A percentile compares a stretch with the other conserved stretches of the same genome.
Conservation (phyloP, 1,140 invertebrate species). For the Drosophila bocki region DNA sequence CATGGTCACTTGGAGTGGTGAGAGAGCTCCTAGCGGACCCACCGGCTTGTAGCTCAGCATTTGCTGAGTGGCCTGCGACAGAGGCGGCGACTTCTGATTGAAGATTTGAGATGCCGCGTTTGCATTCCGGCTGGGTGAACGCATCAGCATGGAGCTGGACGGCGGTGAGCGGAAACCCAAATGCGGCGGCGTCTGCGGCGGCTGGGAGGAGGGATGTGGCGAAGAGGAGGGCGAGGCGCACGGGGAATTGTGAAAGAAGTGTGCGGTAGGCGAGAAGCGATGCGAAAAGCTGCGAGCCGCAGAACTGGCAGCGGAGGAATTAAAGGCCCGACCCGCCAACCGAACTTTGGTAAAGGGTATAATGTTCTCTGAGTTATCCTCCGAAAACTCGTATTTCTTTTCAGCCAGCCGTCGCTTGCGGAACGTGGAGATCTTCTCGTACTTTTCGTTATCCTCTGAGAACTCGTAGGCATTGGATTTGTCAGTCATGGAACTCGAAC, state of each 20-base stretch:
- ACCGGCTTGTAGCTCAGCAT: constrained; percentile 80
- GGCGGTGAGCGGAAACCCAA: constrained; percentile 85
- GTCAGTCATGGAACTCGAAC: constrained; percentile 65
- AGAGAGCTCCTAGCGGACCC: constrained; percentile 73
- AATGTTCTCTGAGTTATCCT: constrained; percentile 94
- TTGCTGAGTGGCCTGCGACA: constrained; percentile 80
- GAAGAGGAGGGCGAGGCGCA: constrained; percentile 82
- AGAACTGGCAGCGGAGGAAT: constrained; percentile 44
- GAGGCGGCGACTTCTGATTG: constrained; percentile 78
- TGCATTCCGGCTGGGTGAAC: constrained; percentile 72
- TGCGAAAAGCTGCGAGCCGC: constrained; percentile 58
- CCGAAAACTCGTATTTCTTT: constrained; percentile 96
- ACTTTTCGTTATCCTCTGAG: constrained; percentile 92
- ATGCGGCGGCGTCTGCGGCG: constrained; percentile 64
- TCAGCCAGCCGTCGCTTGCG: constrained; percentile 93
- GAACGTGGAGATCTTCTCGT: constrained; percentile 93
- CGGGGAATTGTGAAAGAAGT: constrained; percentile 79
- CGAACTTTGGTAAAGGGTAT: constrained; percentile 89
- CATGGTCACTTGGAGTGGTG: constrained; percentile 77
- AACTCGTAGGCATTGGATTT: constrained; percentile 92
- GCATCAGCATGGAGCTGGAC: constrained; percentile 76
- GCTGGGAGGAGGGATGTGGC: constrained; percentile 68
- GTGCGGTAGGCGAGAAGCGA: constrained; percentile 64
- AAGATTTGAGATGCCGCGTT: constrained; percentile 59
- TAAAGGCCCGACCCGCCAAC: constrained; percentile 63